Percentiles rank a stretch among this genome's conserved stretches.
Conservation (phyloP, 2,113 vertebrate species). For the Monopterus albus region DNA sequence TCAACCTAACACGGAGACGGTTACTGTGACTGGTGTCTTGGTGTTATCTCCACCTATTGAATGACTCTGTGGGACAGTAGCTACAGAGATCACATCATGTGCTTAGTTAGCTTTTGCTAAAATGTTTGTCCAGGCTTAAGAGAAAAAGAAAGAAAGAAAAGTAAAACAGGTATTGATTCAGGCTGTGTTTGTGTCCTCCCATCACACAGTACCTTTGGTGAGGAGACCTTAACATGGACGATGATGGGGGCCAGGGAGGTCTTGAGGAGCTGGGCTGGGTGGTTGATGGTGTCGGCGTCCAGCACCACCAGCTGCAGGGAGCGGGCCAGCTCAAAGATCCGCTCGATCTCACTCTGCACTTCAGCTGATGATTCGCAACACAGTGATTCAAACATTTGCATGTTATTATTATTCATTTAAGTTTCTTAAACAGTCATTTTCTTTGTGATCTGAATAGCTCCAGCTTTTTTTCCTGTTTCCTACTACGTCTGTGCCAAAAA, state of each 20-base stretch:
- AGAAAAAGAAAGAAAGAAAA: no score
- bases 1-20: background rate
- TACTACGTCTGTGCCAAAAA: no score
- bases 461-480: no score
- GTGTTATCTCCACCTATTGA: slow-evolving; percentile 17
- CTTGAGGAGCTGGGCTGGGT: slow-evolving; percentile 94
- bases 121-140: background rate
- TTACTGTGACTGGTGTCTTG: slow-evolving; percentile 45
- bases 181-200: background rate
- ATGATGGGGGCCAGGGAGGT: slow-evolving; percentile 96
- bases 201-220: slow-evolving; percentile 87
- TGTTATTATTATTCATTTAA: no score
- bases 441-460: no score
- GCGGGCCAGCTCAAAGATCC: slow-evolving; percentile 95
- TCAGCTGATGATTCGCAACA: slow-evolving; percentile 82
- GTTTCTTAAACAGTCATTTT: no score
- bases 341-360: slow-evolving; percentile 96
- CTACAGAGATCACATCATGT: slow-evolving; percentile 30
- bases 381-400: no score
- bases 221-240: slow-evolving; percentile 97
- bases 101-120: background rate
- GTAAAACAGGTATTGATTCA: no score
- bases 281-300: slow-evolving; percentile 98
- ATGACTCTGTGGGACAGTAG: slow-evolving; percentile 13
- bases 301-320: slow-evolving; percentile 94